phyloP scores from a whole-genome alignment of 2,888 invertebrate species.

The Athalia rosae region DNA sequence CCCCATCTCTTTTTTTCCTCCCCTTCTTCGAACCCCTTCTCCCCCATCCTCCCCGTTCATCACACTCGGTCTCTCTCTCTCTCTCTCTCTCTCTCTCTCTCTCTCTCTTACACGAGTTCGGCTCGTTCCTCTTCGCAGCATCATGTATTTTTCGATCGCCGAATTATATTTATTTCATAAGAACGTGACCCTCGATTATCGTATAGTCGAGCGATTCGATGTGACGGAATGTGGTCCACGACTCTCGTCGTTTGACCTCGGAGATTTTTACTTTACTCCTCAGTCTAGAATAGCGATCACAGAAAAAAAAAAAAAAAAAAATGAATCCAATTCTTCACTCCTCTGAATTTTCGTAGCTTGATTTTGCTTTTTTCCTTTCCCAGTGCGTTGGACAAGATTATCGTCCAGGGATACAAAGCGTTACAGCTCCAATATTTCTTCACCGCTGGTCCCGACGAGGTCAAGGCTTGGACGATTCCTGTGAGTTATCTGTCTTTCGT shows the following conservation, averaged over 20 bases:
- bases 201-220: too few species aligned
- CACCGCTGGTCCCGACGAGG: slow-evolving; percentile 97
- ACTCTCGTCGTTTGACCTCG: background rate
- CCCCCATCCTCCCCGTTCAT: too few species aligned
- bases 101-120: background rate
- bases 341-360: too few species aligned
- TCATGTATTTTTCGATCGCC: too few species aligned
- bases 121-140: background rate
- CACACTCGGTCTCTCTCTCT: slow-evolving; percentile 59
- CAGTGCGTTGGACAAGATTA: slow-evolving; percentile 96
- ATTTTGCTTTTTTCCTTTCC: slow-evolving; percentile 58
- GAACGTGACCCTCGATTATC: too few species aligned
- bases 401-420: slow-evolving; percentile 97
- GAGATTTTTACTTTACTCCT: background rate
- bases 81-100: background rate
- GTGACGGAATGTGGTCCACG: too few species aligned
- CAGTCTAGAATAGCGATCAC: background rate
- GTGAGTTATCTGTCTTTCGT: slow-evolving; percentile 74
- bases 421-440: slow-evolving; percentile 98
- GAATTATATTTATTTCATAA: too few species aligned
- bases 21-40: slow-evolving; percentile 57
- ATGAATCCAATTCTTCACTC: too few species aligned
- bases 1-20: background rate
- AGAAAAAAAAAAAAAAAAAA: too few species aligned
- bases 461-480: slow-evolving; percentile 99